Percentiles rank a stretch among this genome's conserved stretches.
Evolutionary conservation across 2,888 invertebrate genomes (phyloP).

Genomic region (Balanococcus diminutus): DNA sequence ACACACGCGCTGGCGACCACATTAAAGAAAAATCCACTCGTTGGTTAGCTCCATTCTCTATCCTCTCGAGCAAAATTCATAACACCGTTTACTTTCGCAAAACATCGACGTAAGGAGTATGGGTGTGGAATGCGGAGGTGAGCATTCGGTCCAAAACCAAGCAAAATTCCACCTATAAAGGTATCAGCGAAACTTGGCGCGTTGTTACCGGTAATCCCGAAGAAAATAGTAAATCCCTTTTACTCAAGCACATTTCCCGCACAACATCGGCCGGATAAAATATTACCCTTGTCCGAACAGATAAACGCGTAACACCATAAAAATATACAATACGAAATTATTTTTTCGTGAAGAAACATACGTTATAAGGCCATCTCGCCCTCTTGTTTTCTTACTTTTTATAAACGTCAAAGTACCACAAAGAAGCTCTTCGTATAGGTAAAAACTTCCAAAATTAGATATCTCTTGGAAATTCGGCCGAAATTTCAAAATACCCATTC

Average conservation of each 20-base stretch:
- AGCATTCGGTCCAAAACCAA: not conserved
- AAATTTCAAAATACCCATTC: not conserved
- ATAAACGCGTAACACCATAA: slow-evolving; percentile 21
- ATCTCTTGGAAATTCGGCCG: not conserved
- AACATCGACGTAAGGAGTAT: not conserved
- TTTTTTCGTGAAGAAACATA: not conserved
- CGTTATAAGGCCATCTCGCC: not conserved
- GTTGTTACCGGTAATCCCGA: slow-evolving; percentile 33
- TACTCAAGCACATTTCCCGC: slow-evolving; percentile 27
- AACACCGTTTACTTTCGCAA: not conserved
- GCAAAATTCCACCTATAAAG: not conserved
- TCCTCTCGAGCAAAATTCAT: slow-evolving; percentile 17
- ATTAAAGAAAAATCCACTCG: slow-evolving; percentile 13
- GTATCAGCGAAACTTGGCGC: slow-evolving; percentile 1
- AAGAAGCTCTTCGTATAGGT: too few relatives aligned
- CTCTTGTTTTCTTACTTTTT: not conserved
- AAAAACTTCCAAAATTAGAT: not conserved
- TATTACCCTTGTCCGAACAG: slow-evolving; percentile 21
- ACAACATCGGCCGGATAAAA: slow-evolving; percentile 7
- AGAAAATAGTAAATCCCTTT: slow-evolving; percentile 32
- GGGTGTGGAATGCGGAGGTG: not conserved
- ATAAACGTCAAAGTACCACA: too few relatives aligned
- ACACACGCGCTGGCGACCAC: not conserved
- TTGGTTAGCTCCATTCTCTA: not conserved
- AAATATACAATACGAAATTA: slow-evolving; percentile 32